Conservation (phyloP, 2,113 vertebrate genomes). For the Nothoprocta pentlandii region DNA sequence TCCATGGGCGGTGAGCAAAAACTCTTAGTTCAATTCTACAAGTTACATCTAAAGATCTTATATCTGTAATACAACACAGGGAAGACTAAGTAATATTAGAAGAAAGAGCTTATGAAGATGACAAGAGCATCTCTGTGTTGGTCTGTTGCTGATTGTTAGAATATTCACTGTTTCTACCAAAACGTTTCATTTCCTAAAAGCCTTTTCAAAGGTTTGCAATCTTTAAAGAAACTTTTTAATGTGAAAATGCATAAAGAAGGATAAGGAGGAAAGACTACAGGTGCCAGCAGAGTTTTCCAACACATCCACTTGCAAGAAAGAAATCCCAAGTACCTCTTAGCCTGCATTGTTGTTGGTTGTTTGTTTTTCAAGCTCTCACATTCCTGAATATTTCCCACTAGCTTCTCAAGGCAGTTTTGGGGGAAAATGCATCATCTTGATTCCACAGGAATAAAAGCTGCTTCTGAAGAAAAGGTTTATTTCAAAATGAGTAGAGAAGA, state of each 20-base stretch:
- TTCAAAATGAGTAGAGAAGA: not conserved
- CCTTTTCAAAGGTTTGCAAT: not conserved
- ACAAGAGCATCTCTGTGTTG: not conserved
- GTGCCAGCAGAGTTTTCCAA: not conserved
- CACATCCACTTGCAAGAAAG: not conserved
- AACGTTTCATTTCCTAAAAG: not conserved
- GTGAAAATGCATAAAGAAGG: not conserved
- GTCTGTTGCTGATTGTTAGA: slow-evolving; percentile 6
- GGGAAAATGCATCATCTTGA: not conserved
- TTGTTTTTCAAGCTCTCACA: not conserved
- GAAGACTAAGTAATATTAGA: not conserved
- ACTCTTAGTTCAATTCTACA: not conserved
- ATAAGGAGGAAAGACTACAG: not conserved
- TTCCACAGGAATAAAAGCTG: not conserved
- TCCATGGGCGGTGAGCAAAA: slow-evolving; percentile 30
- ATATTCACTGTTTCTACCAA: not conserved
- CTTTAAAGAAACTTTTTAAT: not conserved
- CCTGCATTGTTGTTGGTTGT: not conserved
- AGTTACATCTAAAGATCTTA: slow-evolving; percentile 10
- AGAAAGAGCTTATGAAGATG: not conserved
- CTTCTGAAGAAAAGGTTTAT: not conserved
- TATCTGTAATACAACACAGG: not conserved
- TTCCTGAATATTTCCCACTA: not conserved
- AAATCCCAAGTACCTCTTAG: not conserved
- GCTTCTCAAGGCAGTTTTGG: not conserved